These are phyloP conservation scores for Hanleya hanleyi DNA, from an alignment of 2,888 invertebrate genomes.

Conservation along the genomic window DNA sequence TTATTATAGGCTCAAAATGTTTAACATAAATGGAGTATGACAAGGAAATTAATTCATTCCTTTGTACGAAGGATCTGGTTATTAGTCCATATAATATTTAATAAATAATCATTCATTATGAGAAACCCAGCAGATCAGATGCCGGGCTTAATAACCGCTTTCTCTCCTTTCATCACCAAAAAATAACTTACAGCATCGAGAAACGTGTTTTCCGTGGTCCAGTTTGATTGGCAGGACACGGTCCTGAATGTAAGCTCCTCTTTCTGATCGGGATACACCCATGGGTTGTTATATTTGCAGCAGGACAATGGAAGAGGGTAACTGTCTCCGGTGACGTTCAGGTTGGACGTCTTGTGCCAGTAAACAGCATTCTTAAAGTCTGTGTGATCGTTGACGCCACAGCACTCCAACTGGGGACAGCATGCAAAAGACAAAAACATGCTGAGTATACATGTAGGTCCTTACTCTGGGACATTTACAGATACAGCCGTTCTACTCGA, in stretches of 20 bases:
- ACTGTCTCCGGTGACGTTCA: neutral
- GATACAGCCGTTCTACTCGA: too few species aligned
- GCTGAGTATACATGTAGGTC: too few species aligned
- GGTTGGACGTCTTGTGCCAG: neutral
- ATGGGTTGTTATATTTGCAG: neutral
- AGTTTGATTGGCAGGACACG: neutral
- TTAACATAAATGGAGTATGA: too few species aligned
- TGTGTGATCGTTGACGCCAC: neutral
- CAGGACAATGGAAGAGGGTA: neutral
- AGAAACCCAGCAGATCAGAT: too few species aligned
- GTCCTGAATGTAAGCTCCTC: neutral
- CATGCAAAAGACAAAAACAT: neutral
- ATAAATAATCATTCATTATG: too few species aligned
- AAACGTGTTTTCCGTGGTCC: neutral
- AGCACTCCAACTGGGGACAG: neutral
- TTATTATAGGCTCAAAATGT: too few species aligned
- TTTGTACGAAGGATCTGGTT: too few species aligned
- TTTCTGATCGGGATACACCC: neutral
- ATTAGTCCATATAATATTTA: too few species aligned
- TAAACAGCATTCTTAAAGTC: neutral
- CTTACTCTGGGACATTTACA: too few species aligned
- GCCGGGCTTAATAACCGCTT: too few species aligned
- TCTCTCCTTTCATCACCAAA: too few species aligned
- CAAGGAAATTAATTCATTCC: too few species aligned
- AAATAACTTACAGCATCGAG: neutral